Evolutionary conservation across 2,797 vertebrate species (phyloP).

Genomic region (Craterocephalus amniculus): DNA sequence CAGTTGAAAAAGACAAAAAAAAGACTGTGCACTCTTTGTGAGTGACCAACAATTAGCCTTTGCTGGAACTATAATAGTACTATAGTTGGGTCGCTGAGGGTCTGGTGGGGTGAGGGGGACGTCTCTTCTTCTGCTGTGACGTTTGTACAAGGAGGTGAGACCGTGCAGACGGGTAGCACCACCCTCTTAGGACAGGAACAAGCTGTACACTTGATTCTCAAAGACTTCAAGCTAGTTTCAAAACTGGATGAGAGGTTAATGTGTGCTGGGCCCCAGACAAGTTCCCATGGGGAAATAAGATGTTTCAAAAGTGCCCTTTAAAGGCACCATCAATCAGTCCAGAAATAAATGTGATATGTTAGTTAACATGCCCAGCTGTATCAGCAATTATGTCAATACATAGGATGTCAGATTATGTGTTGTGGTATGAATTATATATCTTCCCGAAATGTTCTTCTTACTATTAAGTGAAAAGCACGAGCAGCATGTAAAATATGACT

Average conservation of each 20-base stretch:
- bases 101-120: slow-evolving; percentile 77
- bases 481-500: too few species aligned
- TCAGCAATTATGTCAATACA: not conserved
- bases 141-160: slow-evolving; percentile 74
- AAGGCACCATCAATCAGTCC: not conserved
- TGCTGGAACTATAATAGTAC: slow-evolving; percentile 79
- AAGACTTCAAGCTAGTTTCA: slow-evolving; percentile 52
- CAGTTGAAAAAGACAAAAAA: slow-evolving; percentile 63
- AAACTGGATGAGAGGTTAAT: slow-evolving; percentile 73
- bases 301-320: not conserved
- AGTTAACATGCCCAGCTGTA: not conserved
- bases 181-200: slow-evolving; percentile 43
- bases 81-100: slow-evolving; percentile 64
- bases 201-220: slow-evolving; percentile 39
- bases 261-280: slow-evolving; percentile 46
- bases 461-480: too few species aligned
- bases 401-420: not conserved
- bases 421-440: not conserved
- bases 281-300: slow-evolving; percentile 8
- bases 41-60: slow-evolving; percentile 76
- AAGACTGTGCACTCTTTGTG: slow-evolving; percentile 74
- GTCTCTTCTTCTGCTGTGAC: slow-evolving; percentile 75
- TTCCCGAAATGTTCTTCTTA: not conserved
- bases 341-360: slow-evolving; percentile 4
- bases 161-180: slow-evolving; percentile 55